Evolutionary conservation across 1,140 invertebrate genomes (phyloP).

Genomic region (Calliopsis andreniformis): DNA sequence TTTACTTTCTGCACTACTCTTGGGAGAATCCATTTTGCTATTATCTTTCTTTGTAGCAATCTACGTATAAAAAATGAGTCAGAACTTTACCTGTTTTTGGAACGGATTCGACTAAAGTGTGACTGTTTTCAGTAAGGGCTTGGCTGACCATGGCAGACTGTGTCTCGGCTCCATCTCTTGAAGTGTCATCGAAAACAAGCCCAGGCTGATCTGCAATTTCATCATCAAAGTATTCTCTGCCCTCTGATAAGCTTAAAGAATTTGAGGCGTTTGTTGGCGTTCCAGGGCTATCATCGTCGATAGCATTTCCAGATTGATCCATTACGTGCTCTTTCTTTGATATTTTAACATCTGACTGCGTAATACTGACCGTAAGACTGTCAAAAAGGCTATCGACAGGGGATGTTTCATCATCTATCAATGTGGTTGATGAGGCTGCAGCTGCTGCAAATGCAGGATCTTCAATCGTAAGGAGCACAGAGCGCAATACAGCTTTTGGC

Average conservation of each 20-base stretch:
- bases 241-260: slow-evolving; percentile 87
- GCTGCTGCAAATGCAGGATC: slow-evolving; percentile 89
- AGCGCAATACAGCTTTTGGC: slow-evolving; percentile 73
- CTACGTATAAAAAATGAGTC: neutral
- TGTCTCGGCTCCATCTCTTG: slow-evolving; percentile 68
- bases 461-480: slow-evolving; percentile 84
- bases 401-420: slow-evolving; percentile 89
- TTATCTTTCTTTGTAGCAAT: too few relatives aligned
- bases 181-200: slow-evolving; percentile 87
- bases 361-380: slow-evolving; percentile 84
- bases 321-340: slow-evolving; percentile 74
- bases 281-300: slow-evolving; percentile 84
- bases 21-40: too few relatives aligned
- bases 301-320: slow-evolving; percentile 77
- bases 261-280: slow-evolving; percentile 90
- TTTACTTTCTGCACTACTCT: too few relatives aligned
- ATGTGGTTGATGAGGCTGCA: slow-evolving; percentile 85
- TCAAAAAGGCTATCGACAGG: slow-evolving; percentile 90
- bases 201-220: slow-evolving; percentile 95
- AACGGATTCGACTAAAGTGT: slow-evolving; percentile 72
- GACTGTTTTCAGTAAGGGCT: slow-evolving; percentile 73
- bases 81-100: slow-evolving; percentile 74
- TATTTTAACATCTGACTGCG: slow-evolving; percentile 71
- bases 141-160: slow-evolving; percentile 73
- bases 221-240: slow-evolving; percentile 90